Base-by-base conservation (phyloP, 2,113 vertebrate genomes). In the Stigmatopora argus region DNA sequence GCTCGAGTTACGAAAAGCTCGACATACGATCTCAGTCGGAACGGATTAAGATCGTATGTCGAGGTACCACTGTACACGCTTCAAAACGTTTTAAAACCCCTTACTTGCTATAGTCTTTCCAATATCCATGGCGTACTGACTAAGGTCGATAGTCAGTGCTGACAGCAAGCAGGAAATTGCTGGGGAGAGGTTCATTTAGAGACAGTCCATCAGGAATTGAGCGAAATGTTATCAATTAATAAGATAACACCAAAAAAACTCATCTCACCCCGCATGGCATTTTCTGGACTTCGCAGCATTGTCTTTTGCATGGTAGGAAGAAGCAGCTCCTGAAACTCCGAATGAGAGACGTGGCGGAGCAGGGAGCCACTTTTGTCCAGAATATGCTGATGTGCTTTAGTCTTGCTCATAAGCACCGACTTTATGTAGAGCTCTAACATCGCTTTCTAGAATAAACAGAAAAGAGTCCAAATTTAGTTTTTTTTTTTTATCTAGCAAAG, bases 391-490 rank as follows among this genome's bases (percentile, higher is more conserved):
- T 89, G 93, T 41, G 94, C 95, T 76, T 93, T 95, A 0, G 87
- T 92, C 87, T 97, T 99, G 89, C 96, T 97, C 93, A 94, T 94
- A n/a, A 99, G 87, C 52, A 98, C 90, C 1, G 93, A 92, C 88
- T 98, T 98, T 75, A 94, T 58, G n/a, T 98, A 99, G 72, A 98
- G 92, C 65, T 97, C 97, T 85, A 99, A 79, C 26, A 97, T 78
- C 48, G 91, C 82, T 15, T 87, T 89, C 97, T 98, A 73, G 49
- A 78, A 31, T 31, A 57, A 53, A 38, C 19, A 64, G 21, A 18
- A 52, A 38, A 9, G 41, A 45, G 18, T 47, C 26, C 38, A 12
- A n/a, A 5, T 35, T 7, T 0, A 26, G 38, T 7, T 41, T 41
- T 8, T 41, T 41, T 21, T 19, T 60, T 19, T 23, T 13, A 44